A percentile compares a stretch with the other conserved stretches of the same genome.
Conservation (phyloP, 2,113 vertebrate genomes). For the Bagarius yarrelli region DNA sequence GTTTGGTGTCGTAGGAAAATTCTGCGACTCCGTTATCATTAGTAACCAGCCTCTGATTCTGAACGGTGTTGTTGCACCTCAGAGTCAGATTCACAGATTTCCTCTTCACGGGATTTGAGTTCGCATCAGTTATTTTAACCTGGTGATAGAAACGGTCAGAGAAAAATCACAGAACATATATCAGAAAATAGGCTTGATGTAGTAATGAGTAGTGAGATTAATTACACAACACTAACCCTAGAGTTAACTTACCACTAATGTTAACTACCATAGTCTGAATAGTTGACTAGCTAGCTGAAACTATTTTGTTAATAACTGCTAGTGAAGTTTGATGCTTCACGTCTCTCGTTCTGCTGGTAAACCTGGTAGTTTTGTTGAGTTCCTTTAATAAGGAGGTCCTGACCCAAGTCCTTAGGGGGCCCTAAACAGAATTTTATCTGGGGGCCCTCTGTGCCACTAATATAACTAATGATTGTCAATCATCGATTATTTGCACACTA, state of each 20-base stretch:
- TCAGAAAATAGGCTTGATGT: too few relatives aligned
- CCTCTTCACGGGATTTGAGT: slow-evolving; percentile 45
- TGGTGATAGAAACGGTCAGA: slow-evolving; percentile 37
- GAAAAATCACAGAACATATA: neutral
- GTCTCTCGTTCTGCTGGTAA: too few relatives aligned
- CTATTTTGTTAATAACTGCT: too few relatives aligned
- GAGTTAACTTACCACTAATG: neutral
- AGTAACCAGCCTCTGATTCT: slow-evolving; percentile 47
- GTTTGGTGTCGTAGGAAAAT: slow-evolving; percentile 64
- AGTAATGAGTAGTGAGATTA: neutral
- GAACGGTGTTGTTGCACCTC: fast-evolving
- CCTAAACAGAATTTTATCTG: too few relatives aligned
- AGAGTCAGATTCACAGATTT: slow-evolving; percentile 54
- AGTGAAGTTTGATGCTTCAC: too few relatives aligned
- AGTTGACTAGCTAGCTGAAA: neutral
- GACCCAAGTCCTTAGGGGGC: too few relatives aligned
- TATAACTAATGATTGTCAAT: too few relatives aligned
- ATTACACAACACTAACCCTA: neutral
- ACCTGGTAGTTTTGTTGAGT: too few relatives aligned
- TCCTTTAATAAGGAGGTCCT: too few relatives aligned
- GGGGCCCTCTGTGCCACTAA: too few relatives aligned
- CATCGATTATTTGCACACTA: too few relatives aligned
- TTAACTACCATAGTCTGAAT: neutral
- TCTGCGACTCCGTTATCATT: slow-evolving; percentile 55
- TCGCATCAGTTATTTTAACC: slow-evolving; percentile 58